Evolutionary conservation across 2,888 invertebrate species (phyloP).

Genomic region (Trichopoda pennipes): DNA sequence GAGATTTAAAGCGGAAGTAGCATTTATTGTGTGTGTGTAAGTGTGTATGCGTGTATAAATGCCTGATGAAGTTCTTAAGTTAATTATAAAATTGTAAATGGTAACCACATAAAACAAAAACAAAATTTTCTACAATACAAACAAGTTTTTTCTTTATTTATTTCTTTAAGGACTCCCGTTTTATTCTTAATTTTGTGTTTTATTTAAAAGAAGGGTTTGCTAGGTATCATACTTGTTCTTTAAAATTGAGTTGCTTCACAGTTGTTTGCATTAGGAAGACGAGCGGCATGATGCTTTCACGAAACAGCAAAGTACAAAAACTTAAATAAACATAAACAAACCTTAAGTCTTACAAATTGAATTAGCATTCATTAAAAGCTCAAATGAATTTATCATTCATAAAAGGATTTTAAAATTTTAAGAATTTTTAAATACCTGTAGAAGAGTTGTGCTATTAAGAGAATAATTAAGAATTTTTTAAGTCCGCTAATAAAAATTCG

Average conservation of each 20-base stretch:
- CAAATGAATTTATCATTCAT: constrained; percentile 62
- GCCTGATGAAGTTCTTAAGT: constrained; percentile 72
- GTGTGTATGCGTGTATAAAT: constrained; percentile 10
- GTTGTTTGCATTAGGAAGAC: constrained; percentile 23
- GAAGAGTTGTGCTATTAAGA: too few species aligned
- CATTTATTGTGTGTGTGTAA: not conserved
- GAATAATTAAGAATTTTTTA: too few species aligned
- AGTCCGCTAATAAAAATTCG: too few species aligned
- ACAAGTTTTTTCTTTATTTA: constrained; percentile 45
- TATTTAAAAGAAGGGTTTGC: constrained; percentile 31
- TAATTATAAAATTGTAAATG: constrained; percentile 76
- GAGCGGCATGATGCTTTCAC: constrained; percentile 23
- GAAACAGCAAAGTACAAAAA: not conserved
- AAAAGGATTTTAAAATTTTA: constrained; percentile 56
- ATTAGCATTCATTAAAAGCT: constrained; percentile 62
- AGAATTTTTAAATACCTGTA: constrained; percentile 60
- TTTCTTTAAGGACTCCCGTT: constrained; percentile 42
- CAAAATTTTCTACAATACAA: constrained; percentile 20
- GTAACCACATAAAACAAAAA: constrained; percentile 72
- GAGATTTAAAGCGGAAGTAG: constrained; percentile 26
- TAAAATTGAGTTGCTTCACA: constrained; percentile 33
- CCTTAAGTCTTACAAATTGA: constrained; percentile 67
- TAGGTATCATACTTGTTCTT: constrained; percentile 34
- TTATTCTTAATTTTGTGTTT: constrained; percentile 18
- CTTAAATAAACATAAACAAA: constrained; percentile 61